Conservation (phyloP, 2,888 invertebrate genomes). For the Euplexia lucipara region DNA sequence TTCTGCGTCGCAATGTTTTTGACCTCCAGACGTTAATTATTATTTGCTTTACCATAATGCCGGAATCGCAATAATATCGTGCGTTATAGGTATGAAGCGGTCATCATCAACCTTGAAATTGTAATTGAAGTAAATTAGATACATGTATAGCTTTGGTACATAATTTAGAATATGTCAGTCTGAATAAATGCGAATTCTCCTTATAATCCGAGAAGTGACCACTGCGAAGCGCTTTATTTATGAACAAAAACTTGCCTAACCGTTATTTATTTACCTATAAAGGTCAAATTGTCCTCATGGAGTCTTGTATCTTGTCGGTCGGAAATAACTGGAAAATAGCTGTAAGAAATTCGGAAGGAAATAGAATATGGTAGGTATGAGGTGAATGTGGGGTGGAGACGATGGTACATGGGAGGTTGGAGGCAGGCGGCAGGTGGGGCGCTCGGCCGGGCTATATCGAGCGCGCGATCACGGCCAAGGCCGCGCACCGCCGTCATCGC, state of each 20-base stretch:
- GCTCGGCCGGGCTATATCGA: slow-evolving; percentile 86
- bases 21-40: slow-evolving; percentile 43
- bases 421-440: slow-evolving; percentile 70
- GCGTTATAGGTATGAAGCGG: slow-evolving; percentile 6
- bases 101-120: slow-evolving; percentile 12
- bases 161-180: slow-evolving; percentile 1
- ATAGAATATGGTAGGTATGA: slow-evolving; percentile 72
- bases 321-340: slow-evolving; percentile 75
- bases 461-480: slow-evolving; percentile 91
- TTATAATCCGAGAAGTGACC: neutral
- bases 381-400: slow-evolving; percentile 61
- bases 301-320: slow-evolving; percentile 48
- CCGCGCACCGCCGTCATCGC: slow-evolving; percentile 80
- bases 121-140: slow-evolving; percentile 5
- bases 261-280: slow-evolving; percentile 6
- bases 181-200: slow-evolving; percentile 10
- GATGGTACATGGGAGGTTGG: slow-evolving; percentile 67
- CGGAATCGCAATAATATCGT: slow-evolving; percentile 7
- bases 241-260: neutral
- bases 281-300: slow-evolving; percentile 14
- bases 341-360: slow-evolving; percentile 69
- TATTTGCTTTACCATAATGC: slow-evolving; percentile 33
- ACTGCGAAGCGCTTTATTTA: neutral
- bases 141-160: neutral
- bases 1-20: slow-evolving; percentile 62